Base-by-base conservation (phyloP, 2,797 vertebrate genomes). In the Pantherophis vulpinus region DNA sequence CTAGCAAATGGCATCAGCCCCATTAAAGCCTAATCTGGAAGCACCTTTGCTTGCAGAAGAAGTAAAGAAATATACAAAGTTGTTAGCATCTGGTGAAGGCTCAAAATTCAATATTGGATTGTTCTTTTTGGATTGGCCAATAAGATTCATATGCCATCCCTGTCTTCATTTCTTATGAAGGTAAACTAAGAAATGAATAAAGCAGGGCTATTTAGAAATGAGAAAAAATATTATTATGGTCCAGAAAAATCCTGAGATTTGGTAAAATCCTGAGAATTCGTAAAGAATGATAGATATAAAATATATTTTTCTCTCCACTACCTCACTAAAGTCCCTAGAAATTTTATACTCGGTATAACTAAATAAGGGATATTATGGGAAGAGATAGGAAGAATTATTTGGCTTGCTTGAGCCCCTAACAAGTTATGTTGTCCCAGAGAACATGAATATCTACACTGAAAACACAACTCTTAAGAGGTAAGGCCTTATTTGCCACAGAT, bases 321-420 rank as follows among this genome's bases (percentile, higher is more conserved):
- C 20, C 3, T 4, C 37, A 83, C 37, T 47, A 47, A 42, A 25
- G 37, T 83, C 9, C 9, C 37, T 83, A 47, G 37, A 83, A 83
- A 47, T 25, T 23, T 83, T 47, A 47, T 47, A 25, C 20, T 83
- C 4, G 1, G 74, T 83, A 83, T 47, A 83, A 47, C 20, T 83
- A 92, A 54, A 47, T 12, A 74, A 59, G 66, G 20, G 29, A 5
- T 37, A 25, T 5, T 25, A 91, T 23, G 83, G 59, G 10, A 11
- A n/a, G 54, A 29, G 56, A 60, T 23, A 59, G 58, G 58, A 89
- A 88, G 23, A 42, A 55, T 88, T 16, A 88, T 61, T 32, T 92
- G 92, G 92, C 92, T 92, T 89, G 70, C 87, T 83, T 89, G 70
- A 83, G 56, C 87, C 55, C 87, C 66, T 89, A 89, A 89, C 92